Percentiles rank a stretch among this genome's conserved stretches.
Evolutionary conservation across 2,888 invertebrate genomes (phyloP).

Genomic region (Scelioninae gen. 2): DNA sequence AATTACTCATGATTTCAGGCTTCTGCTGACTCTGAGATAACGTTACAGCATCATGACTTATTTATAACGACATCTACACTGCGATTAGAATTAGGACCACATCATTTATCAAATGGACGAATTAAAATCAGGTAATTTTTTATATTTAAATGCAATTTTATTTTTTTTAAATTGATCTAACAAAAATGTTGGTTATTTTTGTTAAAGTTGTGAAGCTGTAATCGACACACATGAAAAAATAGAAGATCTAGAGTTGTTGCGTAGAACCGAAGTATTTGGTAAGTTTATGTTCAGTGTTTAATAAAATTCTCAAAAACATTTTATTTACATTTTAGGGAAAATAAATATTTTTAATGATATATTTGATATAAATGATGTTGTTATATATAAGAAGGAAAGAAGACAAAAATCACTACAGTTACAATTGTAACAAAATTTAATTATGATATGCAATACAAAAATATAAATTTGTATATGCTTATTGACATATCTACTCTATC

Average conservation of each 20-base stretch:
- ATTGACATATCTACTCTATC: too few species aligned
- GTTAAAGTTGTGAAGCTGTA: slow-evolving; percentile 68
- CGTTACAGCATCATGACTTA: slow-evolving; percentile 73
- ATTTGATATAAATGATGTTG: too few species aligned
- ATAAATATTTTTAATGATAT: too few species aligned
- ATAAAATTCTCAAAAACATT: too few species aligned
- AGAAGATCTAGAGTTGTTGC: slow-evolving; percentile 63
- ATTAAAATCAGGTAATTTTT: slow-evolving; percentile 71
- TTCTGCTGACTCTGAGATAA: slow-evolving; percentile 70
- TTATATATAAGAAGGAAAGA: too few species aligned
- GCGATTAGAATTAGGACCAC: slow-evolving; percentile 72
- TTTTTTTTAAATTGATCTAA: background rate
- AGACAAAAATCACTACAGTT: too few species aligned
- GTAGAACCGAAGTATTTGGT: slow-evolving; percentile 70
- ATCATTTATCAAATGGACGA: slow-evolving; percentile 71
- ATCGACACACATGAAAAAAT: slow-evolving; percentile 65
- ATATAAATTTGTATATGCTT: too few species aligned
- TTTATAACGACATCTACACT: slow-evolving; percentile 74
- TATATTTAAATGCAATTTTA: too few species aligned
- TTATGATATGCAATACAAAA: too few species aligned
- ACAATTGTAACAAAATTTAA: too few species aligned
- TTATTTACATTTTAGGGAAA: too few species aligned
- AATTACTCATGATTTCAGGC: slow-evolving; percentile 72
- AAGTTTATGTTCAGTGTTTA: slow-evolving; percentile 57
- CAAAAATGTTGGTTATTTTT: slow-evolving; percentile 27